phyloP scores from a whole-genome alignment of 2,888 invertebrate genomes.

The Hypsopygia costalis region DNA sequence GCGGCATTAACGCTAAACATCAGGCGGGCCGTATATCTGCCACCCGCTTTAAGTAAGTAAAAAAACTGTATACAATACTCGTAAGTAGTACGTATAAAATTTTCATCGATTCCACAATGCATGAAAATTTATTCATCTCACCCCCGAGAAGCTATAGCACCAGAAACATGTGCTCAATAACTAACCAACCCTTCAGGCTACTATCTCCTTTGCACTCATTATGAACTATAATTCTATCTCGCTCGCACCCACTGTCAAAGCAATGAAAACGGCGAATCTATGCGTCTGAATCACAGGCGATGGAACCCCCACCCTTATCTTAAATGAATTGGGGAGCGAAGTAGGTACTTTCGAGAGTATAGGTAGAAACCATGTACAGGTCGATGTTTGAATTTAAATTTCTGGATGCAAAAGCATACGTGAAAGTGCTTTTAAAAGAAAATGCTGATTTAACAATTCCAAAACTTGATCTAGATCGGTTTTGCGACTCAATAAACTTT shows the following conservation, averaged over 20 bases:
- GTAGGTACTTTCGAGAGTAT: constrained; percentile 37
- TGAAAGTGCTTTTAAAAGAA: too few relatives aligned
- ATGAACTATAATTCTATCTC: constrained; percentile 36
- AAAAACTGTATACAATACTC: too few relatives aligned
- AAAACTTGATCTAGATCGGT: too few relatives aligned
- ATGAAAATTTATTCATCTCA: constrained; percentile 47
- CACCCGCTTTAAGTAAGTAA: too few relatives aligned
- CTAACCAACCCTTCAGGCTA: constrained; percentile 59
- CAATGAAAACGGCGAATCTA: constrained; percentile 76
- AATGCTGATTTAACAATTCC: too few relatives aligned
- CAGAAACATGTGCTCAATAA: constrained; percentile 59
- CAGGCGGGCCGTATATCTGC: too few relatives aligned
- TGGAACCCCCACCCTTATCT: constrained; percentile 61
- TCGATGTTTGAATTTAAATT: too few relatives aligned
- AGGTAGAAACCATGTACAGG: not conserved
- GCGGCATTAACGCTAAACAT: too few relatives aligned
- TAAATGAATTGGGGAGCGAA: constrained; percentile 70
- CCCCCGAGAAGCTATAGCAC: constrained; percentile 31
- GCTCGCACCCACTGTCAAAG: constrained; percentile 60
- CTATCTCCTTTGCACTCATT: constrained; percentile 44
- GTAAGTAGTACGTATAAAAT: constrained; percentile 12
- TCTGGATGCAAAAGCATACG: too few relatives aligned
- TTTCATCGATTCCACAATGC: constrained; percentile 19
- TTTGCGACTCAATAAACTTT: too few relatives aligned
- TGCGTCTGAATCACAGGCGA: constrained; percentile 69